Evolutionary conservation across 2,888 invertebrate genomes (phyloP).

Genomic region (Athetis lepigone): DNA sequence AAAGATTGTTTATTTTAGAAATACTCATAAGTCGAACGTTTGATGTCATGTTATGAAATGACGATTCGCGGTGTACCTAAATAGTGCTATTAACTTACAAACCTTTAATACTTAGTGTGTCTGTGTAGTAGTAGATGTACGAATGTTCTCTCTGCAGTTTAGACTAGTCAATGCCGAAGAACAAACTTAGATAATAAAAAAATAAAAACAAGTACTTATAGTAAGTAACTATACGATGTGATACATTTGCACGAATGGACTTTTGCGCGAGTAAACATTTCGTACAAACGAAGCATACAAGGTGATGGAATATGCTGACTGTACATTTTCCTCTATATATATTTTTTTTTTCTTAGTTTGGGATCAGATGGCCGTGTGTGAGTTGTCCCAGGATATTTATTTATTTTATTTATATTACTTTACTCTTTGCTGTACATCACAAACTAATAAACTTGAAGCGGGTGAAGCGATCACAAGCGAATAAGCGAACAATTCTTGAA

Average conservation of each 20-base stretch:
- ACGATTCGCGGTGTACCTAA: conserved; percentile 18
- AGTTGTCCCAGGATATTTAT: too few relatives aligned
- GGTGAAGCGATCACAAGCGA: conserved; percentile 64
- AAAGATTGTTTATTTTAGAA: conserved; percentile 51
- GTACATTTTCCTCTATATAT: conserved; percentile 11
- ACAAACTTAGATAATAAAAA: background rate
- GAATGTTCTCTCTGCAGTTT: conserved; percentile 5
- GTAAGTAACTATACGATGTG: too few relatives aligned
- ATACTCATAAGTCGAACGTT: conserved; percentile 44
- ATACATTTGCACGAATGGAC: too few relatives aligned
- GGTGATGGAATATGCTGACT: conserved; percentile 6
- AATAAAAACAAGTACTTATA: background rate
- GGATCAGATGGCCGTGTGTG: too few relatives aligned
- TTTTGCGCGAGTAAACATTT: too few relatives aligned
- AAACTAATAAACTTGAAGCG: conserved; percentile 61
- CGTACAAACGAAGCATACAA: conserved; percentile 9
- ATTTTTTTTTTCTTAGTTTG: too few relatives aligned
- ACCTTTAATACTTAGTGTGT: too few relatives aligned
- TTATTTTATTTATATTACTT: too few relatives aligned
- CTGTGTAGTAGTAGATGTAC: background rate
- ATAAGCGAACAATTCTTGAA: conserved; percentile 71
- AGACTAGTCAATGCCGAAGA: background rate
- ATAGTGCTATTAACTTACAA: conserved; percentile 26
- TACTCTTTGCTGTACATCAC: too few relatives aligned
- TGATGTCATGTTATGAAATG: conserved; percentile 52